Base-by-base conservation (phyloP, 2,113 vertebrate genomes). In the Leuciscus idus region DNA sequence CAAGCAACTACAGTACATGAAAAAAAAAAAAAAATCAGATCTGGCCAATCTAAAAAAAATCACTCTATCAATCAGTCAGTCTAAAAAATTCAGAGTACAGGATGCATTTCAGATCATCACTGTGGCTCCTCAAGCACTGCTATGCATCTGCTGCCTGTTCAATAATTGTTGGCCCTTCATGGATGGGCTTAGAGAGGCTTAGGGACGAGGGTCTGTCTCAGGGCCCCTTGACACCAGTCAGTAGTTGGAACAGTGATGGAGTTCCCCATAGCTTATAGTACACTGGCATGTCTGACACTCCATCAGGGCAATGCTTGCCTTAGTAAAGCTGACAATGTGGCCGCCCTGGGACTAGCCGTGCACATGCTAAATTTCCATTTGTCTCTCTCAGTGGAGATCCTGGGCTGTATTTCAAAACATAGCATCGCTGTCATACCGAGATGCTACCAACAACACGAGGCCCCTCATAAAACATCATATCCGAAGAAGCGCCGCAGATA, bases 321-420 rank as follows among this genome's bases (percentile, higher is more conserved):
- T 86, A 84, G 86, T 88, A 80, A 89, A 88, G 88, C 87, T 92
- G 89, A 92, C 91, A 93, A 86, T 73, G 88, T 78, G 86, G 89
- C 87, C 85, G 88, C 88, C 52, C 19, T 78, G 88, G 90, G 89
- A 86, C 84, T 52, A 17, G 89, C 74, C n/a, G 75, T 85, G 87
- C 89, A 89, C 91, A 87, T 74, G 75, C 83, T 90, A 89, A 90
- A 89, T 88, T 91, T 93, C 91, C 90, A 93, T 93, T 93, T 91
- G 84, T 90, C 64, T 68, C 89, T 84, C 88, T 90, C 90, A 3
- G 8, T 88, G 86, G 89, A 74, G 72, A 83, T 82, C 62, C 80
- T 81, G 62, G 83, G 90, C 91, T 90, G 92, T 92, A 91, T 92
- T 92, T 93, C 89, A 93, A 90, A 81, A 89, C 88, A 83, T 85